Conservation (phyloP, 2,888 invertebrate genomes). For the Urechis unicinctus region DNA sequence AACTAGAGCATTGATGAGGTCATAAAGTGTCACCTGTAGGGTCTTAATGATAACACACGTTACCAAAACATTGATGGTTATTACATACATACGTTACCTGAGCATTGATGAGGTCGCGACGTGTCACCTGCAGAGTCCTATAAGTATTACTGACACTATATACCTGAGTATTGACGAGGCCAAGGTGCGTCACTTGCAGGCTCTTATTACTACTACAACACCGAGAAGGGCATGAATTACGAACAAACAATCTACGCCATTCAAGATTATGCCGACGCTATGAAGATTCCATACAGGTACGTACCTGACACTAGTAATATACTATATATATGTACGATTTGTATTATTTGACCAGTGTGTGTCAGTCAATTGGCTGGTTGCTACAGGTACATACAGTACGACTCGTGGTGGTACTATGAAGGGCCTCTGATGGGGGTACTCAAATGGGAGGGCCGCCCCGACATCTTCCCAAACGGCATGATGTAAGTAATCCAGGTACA, state of each 20-base stretch:
- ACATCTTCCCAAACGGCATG: constrained; percentile 24
- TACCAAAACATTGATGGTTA: too few species aligned
- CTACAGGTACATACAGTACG: constrained; percentile 26
- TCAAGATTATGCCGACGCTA: neutral
- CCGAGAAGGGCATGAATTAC: constrained; percentile 5
- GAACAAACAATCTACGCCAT: constrained; percentile 2
- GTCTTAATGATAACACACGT: too few species aligned
- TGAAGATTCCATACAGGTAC: constrained; percentile 8
- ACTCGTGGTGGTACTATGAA: constrained; percentile 28
- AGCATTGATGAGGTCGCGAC: too few species aligned
- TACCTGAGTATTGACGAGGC: too few species aligned
- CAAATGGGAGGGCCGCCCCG: constrained; percentile 19
- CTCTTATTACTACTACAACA: constrained; percentile 9
- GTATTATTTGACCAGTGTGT: neutral
- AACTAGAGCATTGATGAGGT: too few species aligned
- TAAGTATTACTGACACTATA: too few species aligned
- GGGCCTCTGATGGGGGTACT: constrained; percentile 19
- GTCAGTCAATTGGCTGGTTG: neutral
- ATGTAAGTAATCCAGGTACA: constrained; percentile 14
- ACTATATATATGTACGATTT: neutral
- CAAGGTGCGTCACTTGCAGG: too few species aligned
- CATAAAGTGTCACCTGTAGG: too few species aligned
- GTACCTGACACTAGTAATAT: neutral
- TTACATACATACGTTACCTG: too few species aligned
- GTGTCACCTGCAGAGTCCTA: too few species aligned